These are phyloP conservation scores for Seira sanloemensis DNA, from an alignment of 2,888 invertebrate species.

Conservation along the genomic window DNA sequence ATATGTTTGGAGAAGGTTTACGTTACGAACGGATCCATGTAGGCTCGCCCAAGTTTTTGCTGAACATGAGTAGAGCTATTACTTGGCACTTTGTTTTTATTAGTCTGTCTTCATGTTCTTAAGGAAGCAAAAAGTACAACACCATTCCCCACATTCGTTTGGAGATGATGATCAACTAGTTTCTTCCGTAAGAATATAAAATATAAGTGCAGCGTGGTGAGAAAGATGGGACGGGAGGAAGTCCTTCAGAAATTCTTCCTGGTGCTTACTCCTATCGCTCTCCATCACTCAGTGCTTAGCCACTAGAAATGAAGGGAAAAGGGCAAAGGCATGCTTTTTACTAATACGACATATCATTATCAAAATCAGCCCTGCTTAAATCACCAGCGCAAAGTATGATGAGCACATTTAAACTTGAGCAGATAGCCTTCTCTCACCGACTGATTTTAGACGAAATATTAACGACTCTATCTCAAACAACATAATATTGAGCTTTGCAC, in stretches of 20 bases:
- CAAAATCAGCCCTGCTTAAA: conserved; percentile 38
- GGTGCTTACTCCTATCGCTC: neutral
- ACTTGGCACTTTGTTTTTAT: conserved; percentile 43
- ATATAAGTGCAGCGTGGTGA: neutral
- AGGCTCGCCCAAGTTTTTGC: neutral
- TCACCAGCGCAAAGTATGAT: neutral
- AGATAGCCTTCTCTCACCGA: no score
- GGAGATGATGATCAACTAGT: neutral
- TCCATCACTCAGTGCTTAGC: neutral
- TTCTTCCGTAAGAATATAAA: neutral
- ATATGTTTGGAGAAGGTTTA: neutral
- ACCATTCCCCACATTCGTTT: neutral
- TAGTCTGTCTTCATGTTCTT: neutral
- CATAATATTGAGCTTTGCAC: no score
- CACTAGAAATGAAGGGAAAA: neutral
- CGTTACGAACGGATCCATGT: no score
- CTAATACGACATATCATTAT: conserved; percentile 31
- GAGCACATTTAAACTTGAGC: neutral
- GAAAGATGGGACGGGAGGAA: neutral
- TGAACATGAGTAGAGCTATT: conserved; percentile 23
- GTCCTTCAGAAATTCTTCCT: neutral
- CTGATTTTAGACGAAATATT: no score
- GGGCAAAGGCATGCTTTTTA: neutral
- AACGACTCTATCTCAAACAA: no score
- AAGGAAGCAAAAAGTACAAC: neutral